Evolutionary conservation across 2,797 vertebrate species (phyloP), one percentile per base, ranked within the genome.

Genomic region (Sebastes vulpes): DNA sequence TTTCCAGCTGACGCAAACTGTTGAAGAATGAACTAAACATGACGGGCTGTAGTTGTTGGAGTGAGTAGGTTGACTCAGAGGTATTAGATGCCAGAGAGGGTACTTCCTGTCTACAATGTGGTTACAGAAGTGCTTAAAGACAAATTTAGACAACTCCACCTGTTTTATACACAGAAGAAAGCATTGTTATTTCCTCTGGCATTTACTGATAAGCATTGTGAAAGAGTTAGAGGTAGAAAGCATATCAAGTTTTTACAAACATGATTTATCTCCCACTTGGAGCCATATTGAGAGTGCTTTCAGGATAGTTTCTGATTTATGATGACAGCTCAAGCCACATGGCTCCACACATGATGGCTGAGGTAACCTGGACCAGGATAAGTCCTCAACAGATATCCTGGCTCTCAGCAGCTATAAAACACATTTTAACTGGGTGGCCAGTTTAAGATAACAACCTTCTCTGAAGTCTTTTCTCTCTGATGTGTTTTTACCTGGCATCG

Each of bases 211-310:
- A 35, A 9, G 31, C 9, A 56, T 14, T 21, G 18, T 26, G 5
- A 79, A 78, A 28, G 5, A 75, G 14, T 5, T 67, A 56, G 56
- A 53, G 25, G 48, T 25, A 53, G 16, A 65, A 63, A 25, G 10
- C 20, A 58, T 72, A 81, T 57, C 3, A 50, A 28, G 57, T 46
- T 61, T 61, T 64, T 32, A 71, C 28, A 8, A 52, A 79, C 9
- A 71, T 29, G 10, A 18, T 25, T 58, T 53, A n/a, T 12, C 18
- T 58, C 53, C 2, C 21, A 35, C 29, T 42, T 64, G 12, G 23
- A 60, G 38, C 20, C 53, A 60, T 26, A 18, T 11, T 63, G 21
- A 32, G 7, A 21, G 1, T 11, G 14, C 7, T 32, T 20, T 28
- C 21, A 50, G 26, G 18, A 38, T 28, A 65, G 32, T 32, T 57